Evolutionary conservation across 2,113 vertebrate species (phyloP).

Genomic region (crab-eating macaque (Macaca fascicularis)): T2T-MFA8v1.1 NC_088391.1:14812001-14812500

Average conservation of each 20-base stretch:
- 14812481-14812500: background rate
- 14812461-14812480: background rate
- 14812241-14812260: background rate
- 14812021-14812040: background rate
- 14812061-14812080: background rate
- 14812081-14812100: background rate
- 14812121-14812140: background rate
- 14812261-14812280: background rate
- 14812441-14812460: background rate
- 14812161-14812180: background rate
- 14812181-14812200: background rate
- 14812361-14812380: background rate
- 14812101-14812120: background rate
- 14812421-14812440: background rate
- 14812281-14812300: background rate
- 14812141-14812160: background rate
- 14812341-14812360: background rate
- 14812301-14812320: background rate
- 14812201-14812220: background rate
- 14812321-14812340: background rate
- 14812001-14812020: background rate
- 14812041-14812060: background rate
- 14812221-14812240: background rate
- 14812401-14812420: background rate
- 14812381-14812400: slow-evolving; percentile 13